phyloP scores from a whole-genome alignment of 2,113 vertebrate species.

The Odocoileus hemionus region DNA sequence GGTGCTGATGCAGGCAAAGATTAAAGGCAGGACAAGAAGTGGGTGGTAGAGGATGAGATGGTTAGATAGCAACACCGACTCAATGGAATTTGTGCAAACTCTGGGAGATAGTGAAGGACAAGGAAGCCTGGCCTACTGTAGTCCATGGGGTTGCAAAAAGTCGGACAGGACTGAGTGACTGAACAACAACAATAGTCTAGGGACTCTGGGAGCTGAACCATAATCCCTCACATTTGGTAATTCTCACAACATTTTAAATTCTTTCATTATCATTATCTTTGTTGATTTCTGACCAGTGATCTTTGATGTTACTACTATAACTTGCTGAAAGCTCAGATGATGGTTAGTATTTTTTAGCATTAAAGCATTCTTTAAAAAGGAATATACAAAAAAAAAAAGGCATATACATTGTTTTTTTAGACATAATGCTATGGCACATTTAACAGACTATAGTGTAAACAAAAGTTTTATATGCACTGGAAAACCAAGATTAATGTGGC shows the following conservation, averaged over 20 bases:
- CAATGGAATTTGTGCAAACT: not conserved
- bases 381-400: not conserved
- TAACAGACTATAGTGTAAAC: not conserved
- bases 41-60: not conserved
- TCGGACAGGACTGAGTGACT: not conserved
- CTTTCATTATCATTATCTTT: not conserved
- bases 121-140: not conserved
- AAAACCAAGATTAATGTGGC: not conserved
- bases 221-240: not conserved
- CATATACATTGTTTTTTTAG: not conserved
- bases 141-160: not conserved
- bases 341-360: not conserved
- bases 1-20: not conserved
- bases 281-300: not conserved
- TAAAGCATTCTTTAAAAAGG: not conserved
- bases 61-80: not conserved
- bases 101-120: not conserved
- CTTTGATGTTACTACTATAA: not conserved
- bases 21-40: not conserved
- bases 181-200: not conserved
- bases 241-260: not conserved
- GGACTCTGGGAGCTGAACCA: not conserved
- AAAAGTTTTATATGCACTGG: not conserved
- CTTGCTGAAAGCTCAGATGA: not conserved
- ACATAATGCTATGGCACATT: not conserved